A percentile compares a stretch with the other conserved stretches of the same genome.
Evolutionary conservation across 2,113 vertebrate species (phyloP).

Genomic region (Oenanthe melanoleuca): DNA sequence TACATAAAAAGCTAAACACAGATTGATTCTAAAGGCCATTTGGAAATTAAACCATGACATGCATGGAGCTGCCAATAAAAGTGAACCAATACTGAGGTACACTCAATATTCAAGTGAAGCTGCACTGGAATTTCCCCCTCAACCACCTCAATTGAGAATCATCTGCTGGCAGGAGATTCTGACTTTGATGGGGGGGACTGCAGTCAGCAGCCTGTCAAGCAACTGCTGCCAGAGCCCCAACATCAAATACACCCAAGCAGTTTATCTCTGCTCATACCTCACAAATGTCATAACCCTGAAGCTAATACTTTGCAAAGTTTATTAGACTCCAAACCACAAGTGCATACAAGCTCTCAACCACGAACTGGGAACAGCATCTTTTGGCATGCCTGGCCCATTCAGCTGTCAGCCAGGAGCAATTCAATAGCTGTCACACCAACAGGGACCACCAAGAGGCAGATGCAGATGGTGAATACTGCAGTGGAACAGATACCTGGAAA

Average conservation of each 20-base stretch:
- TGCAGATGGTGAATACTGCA: background rate
- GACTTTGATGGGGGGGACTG: background rate
- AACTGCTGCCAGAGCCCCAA: background rate
- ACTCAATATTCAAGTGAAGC: background rate
- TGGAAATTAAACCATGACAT: background rate
- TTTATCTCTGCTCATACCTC: background rate
- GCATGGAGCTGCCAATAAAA: background rate
- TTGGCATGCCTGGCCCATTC: background rate
- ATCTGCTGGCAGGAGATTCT: background rate
- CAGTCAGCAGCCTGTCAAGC: background rate
- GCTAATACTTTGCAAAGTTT: background rate
- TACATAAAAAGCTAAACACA: background rate
- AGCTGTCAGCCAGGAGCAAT: background rate
- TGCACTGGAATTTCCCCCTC: background rate
- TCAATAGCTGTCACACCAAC: background rate
- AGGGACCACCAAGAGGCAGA: background rate
- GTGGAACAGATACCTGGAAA: background rate
- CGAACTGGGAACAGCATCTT: background rate
- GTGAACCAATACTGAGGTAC: background rate
- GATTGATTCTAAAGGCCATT: background rate
- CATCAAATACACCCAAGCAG: background rate
- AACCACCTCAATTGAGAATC: background rate
- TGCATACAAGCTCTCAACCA: background rate
- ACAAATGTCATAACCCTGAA: background rate
- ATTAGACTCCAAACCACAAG: background rate